Base-by-base conservation (phyloP, 1,140 invertebrate genomes). In the Heliconius hermathena region DNA sequence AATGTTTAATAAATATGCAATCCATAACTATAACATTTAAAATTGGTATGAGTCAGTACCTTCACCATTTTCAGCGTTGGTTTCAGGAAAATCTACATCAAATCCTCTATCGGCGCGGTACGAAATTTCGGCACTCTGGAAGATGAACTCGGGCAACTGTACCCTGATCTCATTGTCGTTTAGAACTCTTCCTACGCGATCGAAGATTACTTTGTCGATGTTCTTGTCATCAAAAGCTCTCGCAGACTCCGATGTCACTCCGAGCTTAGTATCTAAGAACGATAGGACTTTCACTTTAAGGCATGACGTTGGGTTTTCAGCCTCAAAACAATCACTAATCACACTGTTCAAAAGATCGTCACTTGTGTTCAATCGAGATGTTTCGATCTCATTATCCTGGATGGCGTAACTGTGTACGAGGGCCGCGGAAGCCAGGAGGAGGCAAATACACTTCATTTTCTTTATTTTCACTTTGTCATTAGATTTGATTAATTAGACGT, bases 121-220 rank as follows among this genome's bases (percentile, higher is more conserved):
- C 16, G 95, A 96, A 9, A 97, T 91, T 82, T 97, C 95, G 70
- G 96, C 96, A 73, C 95, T 93, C 76, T 96, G 95, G 91, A 98
- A 97, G 77, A 97, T 94, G 57, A 97, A 95, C 86, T 97, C 96
- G 0, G 97, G 97, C 75, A 98, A 87, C 81, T 96, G 95, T 54
- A 97, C 85, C 49, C 95, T 95, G 86, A 97, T 96, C 85, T 97
- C 96, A 87, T 97, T 97, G 38, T 95, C 96, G 88, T 96, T 96
- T 49, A 98, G 84, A 78, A 97, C 96, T 82, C 96, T 96, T 20
- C 96, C 95, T 8, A 96, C 96, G 82, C 97, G 96, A 72, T 97
- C 96, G 76, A 96, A 96, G 78, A 98, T 96, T 41, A 97, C 96
- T 87, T 97, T 96, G 83, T 97, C 97, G 73, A 97, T 95, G 84